Evolutionary conservation across 2,113 vertebrate genomes (phyloP), one percentile per base, ranked within the genome.

Genomic region (Silurus glanis): DNA sequence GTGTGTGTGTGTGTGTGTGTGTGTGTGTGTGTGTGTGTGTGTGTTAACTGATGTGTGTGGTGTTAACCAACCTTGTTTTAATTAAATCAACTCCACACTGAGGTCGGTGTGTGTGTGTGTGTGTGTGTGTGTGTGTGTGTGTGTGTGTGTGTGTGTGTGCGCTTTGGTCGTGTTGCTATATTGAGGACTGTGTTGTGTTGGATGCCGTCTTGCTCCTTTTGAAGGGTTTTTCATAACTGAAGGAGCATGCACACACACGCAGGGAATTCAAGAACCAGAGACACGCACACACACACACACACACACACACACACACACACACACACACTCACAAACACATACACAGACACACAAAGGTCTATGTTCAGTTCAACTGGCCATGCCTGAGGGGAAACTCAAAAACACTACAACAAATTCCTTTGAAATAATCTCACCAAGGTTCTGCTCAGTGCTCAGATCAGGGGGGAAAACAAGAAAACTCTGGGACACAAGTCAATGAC

Each of bases 201-300:
- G 85, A 84, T 72, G 80, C 91, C 79, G 78, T 89, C 89, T 90
- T 88, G 91, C 88, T 89, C 89, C 89, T 86, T 93, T 91, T 90
- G 87, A 94, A 93, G 95, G 94, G 94, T 95, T 94, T 94, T 95
- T 94, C 93, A 93, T 94, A 94, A 94, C 90, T 86, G 88, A 90
- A 87, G 89, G 90, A 90, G 90, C 95, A 69, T 92, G 94, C 93
- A 92, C 93, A 59, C 92, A 95, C 95, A 95, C 3, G 94, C 93
- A 83, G 84, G 78, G 89, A 94, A 95, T 96, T 94, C 93, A 94
- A 94, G 92, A 37, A 89, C 90, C 91, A 90, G 89, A 90, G 66
- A 88, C 67, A 84, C 83, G 72, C 64, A 83, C 21, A 72, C 55
- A 74, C n/a, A 85, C 71, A 88, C 37, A 83, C 56, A 16, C 75